Evolutionary conservation across 1,140 invertebrate genomes (phyloP), one percentile per base, ranked within the genome.

Genomic region (Mizuhopecten yessoensis): DNA sequence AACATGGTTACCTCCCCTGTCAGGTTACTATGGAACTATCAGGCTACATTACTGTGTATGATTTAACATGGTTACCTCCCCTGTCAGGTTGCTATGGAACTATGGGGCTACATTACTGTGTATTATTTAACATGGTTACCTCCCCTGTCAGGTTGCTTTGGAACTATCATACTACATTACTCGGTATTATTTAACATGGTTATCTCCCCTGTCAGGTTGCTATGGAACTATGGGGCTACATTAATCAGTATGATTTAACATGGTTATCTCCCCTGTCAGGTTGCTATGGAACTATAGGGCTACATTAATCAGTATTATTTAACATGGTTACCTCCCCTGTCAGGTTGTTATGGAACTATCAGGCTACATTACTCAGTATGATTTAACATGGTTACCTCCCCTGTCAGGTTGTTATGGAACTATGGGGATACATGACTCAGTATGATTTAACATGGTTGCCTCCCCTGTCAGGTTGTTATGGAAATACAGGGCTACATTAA

Each of bases 71-170:
- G 1, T 49, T 49, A 20, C 20, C 45, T 49, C 45, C 45, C 1
- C 15, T 49, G 1, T 10, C 75, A 96, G 96, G 96, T 91, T 96
- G 87, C 75, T 96, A 33, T 96, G 96, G 96, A 96, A 96, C 91
- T 94, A 96, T 90, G 93, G 94, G n/a, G 94, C 94, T 20, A 96
- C 94, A 33, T 34, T 96, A 34, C 93, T 96, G 33, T 96, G 95
- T 93, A 88, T 96, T 57, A 95, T 95, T n/a, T n/a, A n/a, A n/a
- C 11, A 96, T 96, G 20, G 20, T 49, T 49, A 23, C 20, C 45
- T 49, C 45, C 45, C 45, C 15, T 49, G 45, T 49, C 20, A 23
- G 11, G 45, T 49, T 49, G 20, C 45, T 20, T 49, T n/a, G 11
- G 1, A 20, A n/a, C n/a, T n/a, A n/a, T n/a, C n/a, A 23, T 49